Base-by-base conservation (phyloP, 2,797 vertebrate genomes). In the Callimico goeldii region DNA sequence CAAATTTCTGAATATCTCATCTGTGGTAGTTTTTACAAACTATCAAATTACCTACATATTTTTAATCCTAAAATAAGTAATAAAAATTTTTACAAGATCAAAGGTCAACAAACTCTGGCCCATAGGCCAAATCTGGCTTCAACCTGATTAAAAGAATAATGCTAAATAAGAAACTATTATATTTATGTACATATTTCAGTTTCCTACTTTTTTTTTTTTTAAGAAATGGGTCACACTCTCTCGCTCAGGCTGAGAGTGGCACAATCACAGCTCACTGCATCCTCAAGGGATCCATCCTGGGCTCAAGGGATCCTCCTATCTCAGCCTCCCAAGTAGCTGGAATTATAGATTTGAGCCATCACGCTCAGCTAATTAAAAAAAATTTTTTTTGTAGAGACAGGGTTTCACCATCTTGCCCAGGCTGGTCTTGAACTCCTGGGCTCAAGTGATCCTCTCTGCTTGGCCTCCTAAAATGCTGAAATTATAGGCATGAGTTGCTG, bases 61-160 rank as follows among this genome's bases (percentile, higher is more conserved):
- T 96, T 80, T 91, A 22, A 95, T 48, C 24, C 64, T 85, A 91
- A 94, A 76, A 84, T 90, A 73, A 73, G 43, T 86, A 86, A 88
- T 22, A 85, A 2, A 90, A 12, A 95, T 57, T 95, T 67, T 91
- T 11, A 41, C 50, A 82, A 80, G 67, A 55, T 36, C 19, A 72
- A 73, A 5, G 46, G 24, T 89, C 48, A 52, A 88, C 14, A 72
- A 72, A 83, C 46, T 52, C 43, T 87, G 10, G 57, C 4, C 26
- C 4, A 33, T 50, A 15, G 15, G 41, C 24, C 64, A 94, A 76
- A 91, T 72, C 20, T 36, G 36, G 11, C 24, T 87, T 92, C n/a
- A 87, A 41, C 30, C 8, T 67, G 28, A 61, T 83, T 57, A 73
- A 90, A 92, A 86, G 50, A 30, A 88, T 36, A 58, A 19, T 72